These are phyloP conservation scores for Hippasteria phrygiana DNA, from an alignment of 53 echinoderm and acorn worm species.

Conservation along the genomic window DNA sequence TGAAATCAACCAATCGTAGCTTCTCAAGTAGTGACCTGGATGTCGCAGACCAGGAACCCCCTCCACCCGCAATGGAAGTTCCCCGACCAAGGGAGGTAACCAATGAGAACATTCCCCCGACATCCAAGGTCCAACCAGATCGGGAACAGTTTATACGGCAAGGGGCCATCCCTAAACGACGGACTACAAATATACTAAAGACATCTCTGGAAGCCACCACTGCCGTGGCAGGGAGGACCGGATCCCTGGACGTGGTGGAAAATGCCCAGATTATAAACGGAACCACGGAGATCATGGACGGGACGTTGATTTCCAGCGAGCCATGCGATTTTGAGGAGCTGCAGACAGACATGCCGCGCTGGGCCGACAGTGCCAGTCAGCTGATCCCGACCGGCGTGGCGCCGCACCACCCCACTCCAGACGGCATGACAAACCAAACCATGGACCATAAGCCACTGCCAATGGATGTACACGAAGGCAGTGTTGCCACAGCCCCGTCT, in stretches of 20 bases:
- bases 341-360: constrained; percentile 88
- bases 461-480: constrained; percentile 25
- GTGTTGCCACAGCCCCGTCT: background rate
- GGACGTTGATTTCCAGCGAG: constrained; percentile 70
- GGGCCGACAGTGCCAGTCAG: constrained; percentile 90
- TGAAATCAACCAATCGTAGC: constrained; percentile 86
- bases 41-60: constrained; percentile 78
- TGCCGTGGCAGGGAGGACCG: constrained; percentile 78
- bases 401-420: constrained; percentile 18
- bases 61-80: constrained; percentile 65
- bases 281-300: constrained; percentile 82
- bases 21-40: constrained; percentile 85
- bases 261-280: constrained; percentile 85
- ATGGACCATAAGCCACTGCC: constrained; percentile 37
- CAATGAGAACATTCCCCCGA: constrained; percentile 54
- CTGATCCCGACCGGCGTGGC: constrained; percentile 51
- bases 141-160: constrained; percentile 85
- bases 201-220: constrained; percentile 73
- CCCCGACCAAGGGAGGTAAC: constrained; percentile 44
- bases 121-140: constrained; percentile 59
- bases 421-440: constrained; percentile 18
- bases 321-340: constrained; percentile 82
- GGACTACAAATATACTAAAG: constrained; percentile 68
- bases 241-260: constrained; percentile 80
- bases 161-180: constrained; percentile 95